Conservation (phyloP, 1,140 invertebrate genomes). For the Achatina immaculata region DNA sequence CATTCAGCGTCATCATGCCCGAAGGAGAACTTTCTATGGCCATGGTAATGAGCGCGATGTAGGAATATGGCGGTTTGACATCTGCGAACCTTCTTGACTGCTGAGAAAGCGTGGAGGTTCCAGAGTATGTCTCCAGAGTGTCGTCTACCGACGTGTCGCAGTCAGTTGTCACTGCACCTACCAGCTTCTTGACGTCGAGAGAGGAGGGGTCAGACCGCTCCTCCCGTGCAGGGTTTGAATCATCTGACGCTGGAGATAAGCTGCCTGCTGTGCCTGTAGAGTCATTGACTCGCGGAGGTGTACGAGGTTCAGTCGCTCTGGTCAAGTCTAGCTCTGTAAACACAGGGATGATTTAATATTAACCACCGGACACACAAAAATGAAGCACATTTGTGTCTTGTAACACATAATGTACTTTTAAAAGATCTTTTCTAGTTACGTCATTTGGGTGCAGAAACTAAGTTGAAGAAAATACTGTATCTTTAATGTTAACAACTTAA, state of each 20-base stretch:
- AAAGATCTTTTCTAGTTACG: too few species aligned
- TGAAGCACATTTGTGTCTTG: too few species aligned
- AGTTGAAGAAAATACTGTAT: too few species aligned
- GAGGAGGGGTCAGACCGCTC: background rate
- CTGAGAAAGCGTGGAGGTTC: conserved; percentile 66
- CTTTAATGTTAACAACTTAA: too few species aligned
- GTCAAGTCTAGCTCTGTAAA: background rate
- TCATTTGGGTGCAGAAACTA: too few species aligned
- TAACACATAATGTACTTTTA: too few species aligned
- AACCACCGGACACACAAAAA: too few species aligned
- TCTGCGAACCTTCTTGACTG: conserved; percentile 66
- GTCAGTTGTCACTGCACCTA: background rate
- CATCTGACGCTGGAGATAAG: conserved; percentile 23
- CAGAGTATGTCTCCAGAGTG: conserved; percentile 41
- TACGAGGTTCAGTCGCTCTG: background rate
- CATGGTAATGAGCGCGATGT: conserved; percentile 71
- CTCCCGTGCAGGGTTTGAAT: conserved; percentile 24
- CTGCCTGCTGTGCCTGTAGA: conserved; percentile 32
- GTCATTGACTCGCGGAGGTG: conserved; percentile 30
- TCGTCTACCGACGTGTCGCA: conserved; percentile 27
- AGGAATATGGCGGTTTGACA: conserved; percentile 71
- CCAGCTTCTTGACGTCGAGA: conserved; percentile 12
- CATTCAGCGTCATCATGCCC: conserved; percentile 71
- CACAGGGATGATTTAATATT: too few species aligned
- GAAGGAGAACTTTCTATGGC: conserved; percentile 66